Evolutionary conservation across 2,888 invertebrate species (phyloP).

Genomic region (Phaonia tiefii): DNA sequence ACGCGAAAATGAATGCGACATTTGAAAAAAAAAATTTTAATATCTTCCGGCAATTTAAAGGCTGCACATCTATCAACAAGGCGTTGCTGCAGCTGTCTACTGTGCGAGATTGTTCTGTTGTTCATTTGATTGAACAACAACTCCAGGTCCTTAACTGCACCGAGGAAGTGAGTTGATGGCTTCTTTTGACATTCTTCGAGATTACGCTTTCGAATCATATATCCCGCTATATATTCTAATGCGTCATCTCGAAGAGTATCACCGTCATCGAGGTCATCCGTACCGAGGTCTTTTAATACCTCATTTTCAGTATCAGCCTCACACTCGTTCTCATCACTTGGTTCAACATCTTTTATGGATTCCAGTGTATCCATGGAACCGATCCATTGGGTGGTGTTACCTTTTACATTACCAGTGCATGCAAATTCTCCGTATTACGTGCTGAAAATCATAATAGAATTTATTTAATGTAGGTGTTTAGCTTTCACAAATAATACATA

Average conservation of each 20-base stretch:
- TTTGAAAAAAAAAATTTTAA: not conserved
- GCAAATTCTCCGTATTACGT: conserved; percentile 1
- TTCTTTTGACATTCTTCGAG: conserved; percentile 34
- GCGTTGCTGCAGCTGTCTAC: not conserved
- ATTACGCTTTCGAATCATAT: conserved; percentile 28
- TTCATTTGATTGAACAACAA: not conserved
- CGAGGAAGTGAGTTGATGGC: conserved; percentile 4
- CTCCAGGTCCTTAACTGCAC: not conserved
- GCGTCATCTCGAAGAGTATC: conserved; percentile 39
- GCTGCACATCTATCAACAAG: not conserved
- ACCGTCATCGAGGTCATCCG: too few species aligned
- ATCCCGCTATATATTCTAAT: conserved; percentile 30
- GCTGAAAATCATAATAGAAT: not conserved
- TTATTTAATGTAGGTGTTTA: not conserved
- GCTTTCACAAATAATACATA: not conserved
- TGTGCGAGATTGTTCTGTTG: not conserved
- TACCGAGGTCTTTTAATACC: conserved; percentile 1
- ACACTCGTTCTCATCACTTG: not conserved
- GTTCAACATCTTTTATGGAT: not conserved
- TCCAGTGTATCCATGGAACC: not conserved
- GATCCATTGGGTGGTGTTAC: conserved; percentile 8
- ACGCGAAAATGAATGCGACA: not conserved
- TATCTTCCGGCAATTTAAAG: not conserved
- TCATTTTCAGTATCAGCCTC: not conserved
- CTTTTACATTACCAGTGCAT: conserved; percentile 5